These are phyloP conservation scores for Protodeltote pygarga DNA, from an alignment of 2,888 invertebrate genomes.

Conservation along the genomic window DNA sequence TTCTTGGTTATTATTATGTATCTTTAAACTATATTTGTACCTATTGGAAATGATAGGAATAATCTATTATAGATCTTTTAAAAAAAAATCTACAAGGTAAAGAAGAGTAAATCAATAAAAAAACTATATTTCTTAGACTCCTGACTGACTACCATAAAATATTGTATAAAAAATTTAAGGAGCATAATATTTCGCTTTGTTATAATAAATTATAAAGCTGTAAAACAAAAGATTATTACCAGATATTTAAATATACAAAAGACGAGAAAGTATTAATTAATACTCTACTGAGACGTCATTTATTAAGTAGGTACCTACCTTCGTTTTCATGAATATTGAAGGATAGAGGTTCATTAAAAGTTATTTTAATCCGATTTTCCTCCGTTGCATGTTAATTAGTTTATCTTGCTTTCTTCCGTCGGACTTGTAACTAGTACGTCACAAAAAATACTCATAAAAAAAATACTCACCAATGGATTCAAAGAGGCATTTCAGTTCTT, in stretches of 20 bases:
- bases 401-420: slow-evolving; percentile 52
- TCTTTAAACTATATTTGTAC: too few species aligned
- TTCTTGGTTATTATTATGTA: too few species aligned
- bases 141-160: background rate
- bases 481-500: slow-evolving; percentile 48
- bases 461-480: slow-evolving; percentile 40
- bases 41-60: too few species aligned
- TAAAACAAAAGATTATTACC: slow-evolving; percentile 16
- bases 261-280: slow-evolving; percentile 40
- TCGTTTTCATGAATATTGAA: slow-evolving; percentile 67
- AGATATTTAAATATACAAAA: slow-evolving; percentile 31
- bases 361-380: slow-evolving; percentile 66
- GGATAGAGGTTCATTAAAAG: slow-evolving; percentile 65
- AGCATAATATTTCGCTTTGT: slow-evolving; percentile 14
- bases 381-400: slow-evolving; percentile 63
- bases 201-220: too few species aligned
- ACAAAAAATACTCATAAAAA: slow-evolving; percentile 38
- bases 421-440: slow-evolving; percentile 39
- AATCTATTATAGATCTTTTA: too few species aligned
- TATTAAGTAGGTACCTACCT: slow-evolving; percentile 50
- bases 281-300: slow-evolving; percentile 50
- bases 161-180: slow-evolving; percentile 9
- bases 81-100: too few species aligned
- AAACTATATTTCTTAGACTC: background rate
- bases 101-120: too few species aligned